phyloP scores from a whole-genome alignment of 2,113 vertebrate species.

The Condylura cristata region DNA sequence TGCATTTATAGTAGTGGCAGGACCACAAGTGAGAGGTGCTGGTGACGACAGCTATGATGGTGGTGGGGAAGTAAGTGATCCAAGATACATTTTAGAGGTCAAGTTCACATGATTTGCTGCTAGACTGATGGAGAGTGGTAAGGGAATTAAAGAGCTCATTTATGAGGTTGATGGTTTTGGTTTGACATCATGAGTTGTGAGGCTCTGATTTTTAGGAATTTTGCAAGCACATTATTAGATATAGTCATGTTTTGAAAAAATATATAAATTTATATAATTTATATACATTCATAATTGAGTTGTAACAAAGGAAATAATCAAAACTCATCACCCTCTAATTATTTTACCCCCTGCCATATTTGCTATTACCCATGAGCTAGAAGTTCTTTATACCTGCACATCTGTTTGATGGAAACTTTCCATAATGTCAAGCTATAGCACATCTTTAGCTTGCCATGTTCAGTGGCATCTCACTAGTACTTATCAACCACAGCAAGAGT shows the following conservation, averaged over 20 bases:
- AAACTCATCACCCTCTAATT: not conserved
- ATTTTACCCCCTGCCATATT: not conserved
- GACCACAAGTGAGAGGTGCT: not conserved
- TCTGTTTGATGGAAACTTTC: not conserved
- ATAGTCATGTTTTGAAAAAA: not conserved
- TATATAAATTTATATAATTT: not conserved
- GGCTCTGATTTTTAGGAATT: not conserved
- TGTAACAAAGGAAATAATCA: not conserved
- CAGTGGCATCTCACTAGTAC: not conserved
- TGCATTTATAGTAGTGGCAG: too few relatives aligned
- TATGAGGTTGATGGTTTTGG: not conserved
- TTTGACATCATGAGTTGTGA: not conserved
- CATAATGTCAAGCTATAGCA: accelerated
- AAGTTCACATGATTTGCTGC: not conserved
- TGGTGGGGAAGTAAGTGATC: not conserved
- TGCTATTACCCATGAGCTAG: not conserved
- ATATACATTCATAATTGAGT: not conserved
- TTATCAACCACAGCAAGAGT: not conserved
- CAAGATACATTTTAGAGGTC: not conserved
- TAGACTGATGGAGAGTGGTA: not conserved
- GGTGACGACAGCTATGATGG: not conserved
- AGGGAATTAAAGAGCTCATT: not conserved
- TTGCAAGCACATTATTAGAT: not conserved
- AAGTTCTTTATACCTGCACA: not conserved
- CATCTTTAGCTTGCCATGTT: not conserved